Evolutionary conservation across 2,113 vertebrate genomes (phyloP).

Genomic region (Leptobrachium ailaonicum): DNA sequence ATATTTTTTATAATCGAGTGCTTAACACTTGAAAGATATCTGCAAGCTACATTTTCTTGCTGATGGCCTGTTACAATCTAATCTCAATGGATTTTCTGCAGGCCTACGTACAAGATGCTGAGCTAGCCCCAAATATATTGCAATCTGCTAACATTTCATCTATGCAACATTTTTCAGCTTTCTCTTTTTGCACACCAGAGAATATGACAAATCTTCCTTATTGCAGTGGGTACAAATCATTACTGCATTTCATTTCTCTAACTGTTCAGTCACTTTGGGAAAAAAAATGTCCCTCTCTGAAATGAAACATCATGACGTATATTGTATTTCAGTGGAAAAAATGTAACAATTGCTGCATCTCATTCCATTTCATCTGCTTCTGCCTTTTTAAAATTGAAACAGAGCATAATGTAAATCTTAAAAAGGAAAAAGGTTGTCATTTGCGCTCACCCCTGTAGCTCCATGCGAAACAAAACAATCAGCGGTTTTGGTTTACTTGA

Average conservation of each 20-base stretch:
- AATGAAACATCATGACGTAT: not conserved
- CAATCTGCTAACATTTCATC: conserved; percentile 9
- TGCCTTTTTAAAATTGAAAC: too few species aligned
- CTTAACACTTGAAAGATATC: not conserved
- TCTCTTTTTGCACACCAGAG: not conserved
- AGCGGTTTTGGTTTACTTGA: too few species aligned
- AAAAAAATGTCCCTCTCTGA: conserved; percentile 8
- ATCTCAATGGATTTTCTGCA: not conserved
- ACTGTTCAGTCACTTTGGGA: not conserved
- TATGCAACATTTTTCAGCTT: conserved; percentile 7
- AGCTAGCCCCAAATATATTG: conserved; percentile 17
- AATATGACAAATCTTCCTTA: conserved; percentile 18
- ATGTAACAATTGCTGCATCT: not conserved
- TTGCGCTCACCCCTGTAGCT: too few species aligned
- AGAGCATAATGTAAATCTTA: too few species aligned
- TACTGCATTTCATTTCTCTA: conserved; percentile 21
- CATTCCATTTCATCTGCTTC: too few species aligned
- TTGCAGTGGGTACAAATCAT: conserved; percentile 34
- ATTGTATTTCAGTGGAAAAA: not conserved
- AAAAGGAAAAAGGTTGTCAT: too few species aligned
- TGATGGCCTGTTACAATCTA: not conserved
- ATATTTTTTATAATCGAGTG: not conserved
- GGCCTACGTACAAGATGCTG: conserved; percentile 13
- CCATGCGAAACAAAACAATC: too few species aligned
- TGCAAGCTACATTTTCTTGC: not conserved